These are phyloP conservation scores for Acanthosepion pharaonis DNA, from an alignment of 2,888 invertebrate genomes.

Conservation along the genomic window DNA sequence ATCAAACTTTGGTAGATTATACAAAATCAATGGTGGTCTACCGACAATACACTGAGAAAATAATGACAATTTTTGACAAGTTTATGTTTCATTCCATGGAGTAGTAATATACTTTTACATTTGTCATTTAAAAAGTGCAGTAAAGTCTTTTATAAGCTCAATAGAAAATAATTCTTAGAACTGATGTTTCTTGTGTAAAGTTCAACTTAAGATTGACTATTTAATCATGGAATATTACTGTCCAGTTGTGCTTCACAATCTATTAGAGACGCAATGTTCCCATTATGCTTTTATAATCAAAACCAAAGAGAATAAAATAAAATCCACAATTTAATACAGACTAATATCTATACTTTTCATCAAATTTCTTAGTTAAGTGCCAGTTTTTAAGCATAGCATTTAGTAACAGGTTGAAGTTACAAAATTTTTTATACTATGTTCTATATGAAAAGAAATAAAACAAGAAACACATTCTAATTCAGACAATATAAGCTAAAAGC, in stretches of 20 bases:
- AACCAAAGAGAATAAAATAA: too few species aligned
- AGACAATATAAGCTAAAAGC: not conserved
- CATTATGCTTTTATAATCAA: too few species aligned
- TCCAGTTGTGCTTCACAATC: too few species aligned
- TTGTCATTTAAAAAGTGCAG: not conserved
- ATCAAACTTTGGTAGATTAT: not conserved
- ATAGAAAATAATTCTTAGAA: not conserved
- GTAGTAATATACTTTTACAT: not conserved
- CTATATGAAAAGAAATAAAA: not conserved
- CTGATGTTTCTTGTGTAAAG: not conserved
- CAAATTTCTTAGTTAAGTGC: not conserved
- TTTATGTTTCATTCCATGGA: not conserved
- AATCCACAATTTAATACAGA: too few species aligned
- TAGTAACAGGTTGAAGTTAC: not conserved
- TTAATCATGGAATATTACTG: not conserved
- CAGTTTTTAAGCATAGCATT: not conserved
- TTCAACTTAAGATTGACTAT: not conserved
- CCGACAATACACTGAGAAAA: not conserved
- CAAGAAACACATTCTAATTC: not conserved
- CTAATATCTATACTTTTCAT: too few species aligned
- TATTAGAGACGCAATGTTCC: too few species aligned
- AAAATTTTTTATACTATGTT: not conserved
- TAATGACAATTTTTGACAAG: not conserved
- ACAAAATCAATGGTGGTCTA: not conserved
- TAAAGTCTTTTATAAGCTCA: not conserved